These are phyloP conservation scores for Mastacembelus armatus DNA, from an alignment of 2,797 vertebrate genomes.

Conservation along the genomic window DNA sequence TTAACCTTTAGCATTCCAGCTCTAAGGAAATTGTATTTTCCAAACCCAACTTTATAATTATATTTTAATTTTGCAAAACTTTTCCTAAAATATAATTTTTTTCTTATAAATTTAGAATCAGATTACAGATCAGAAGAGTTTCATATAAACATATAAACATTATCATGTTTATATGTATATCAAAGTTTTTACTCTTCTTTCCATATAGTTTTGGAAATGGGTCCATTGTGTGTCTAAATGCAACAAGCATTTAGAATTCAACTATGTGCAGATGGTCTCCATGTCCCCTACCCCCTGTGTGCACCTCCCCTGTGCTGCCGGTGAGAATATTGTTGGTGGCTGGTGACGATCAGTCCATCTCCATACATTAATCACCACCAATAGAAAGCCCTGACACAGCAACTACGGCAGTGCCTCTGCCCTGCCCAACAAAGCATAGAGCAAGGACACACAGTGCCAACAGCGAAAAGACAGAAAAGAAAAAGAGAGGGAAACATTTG, in stretches of 20 bases:
- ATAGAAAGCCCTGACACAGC: constrained; percentile 98
- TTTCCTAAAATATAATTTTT: not conserved
- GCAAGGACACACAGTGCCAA: constrained; percentile 98
- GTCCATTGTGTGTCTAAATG: constrained; percentile 1
- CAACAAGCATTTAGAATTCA: constrained; percentile 24
- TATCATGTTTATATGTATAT: too few relatives aligned
- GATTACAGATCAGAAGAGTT: too few relatives aligned
- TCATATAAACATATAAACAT: too few relatives aligned
- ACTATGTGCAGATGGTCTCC: constrained; percentile 27
- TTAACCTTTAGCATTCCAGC: too few relatives aligned
- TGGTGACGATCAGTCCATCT: constrained; percentile 94
- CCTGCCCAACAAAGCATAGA: constrained; percentile 99
- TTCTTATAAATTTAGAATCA: not conserved
- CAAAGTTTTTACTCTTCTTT: not conserved
- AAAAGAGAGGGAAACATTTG: constrained; percentile 79
- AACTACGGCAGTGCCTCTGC: constrained; percentile 89
- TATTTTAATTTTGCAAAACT: not conserved
- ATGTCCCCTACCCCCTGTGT: constrained; percentile 43
- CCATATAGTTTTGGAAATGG: not conserved
- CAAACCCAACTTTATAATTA: not conserved
- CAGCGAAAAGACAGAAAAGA: constrained; percentile 80
- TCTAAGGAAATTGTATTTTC: too few relatives aligned
- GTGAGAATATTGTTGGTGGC: constrained; percentile 93
- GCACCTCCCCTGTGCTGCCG: constrained; percentile 82
- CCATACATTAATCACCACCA: constrained; percentile 98